Conservation (phyloP, 2,797 vertebrate genomes). For the Sciaenops ocellatus region DNA sequence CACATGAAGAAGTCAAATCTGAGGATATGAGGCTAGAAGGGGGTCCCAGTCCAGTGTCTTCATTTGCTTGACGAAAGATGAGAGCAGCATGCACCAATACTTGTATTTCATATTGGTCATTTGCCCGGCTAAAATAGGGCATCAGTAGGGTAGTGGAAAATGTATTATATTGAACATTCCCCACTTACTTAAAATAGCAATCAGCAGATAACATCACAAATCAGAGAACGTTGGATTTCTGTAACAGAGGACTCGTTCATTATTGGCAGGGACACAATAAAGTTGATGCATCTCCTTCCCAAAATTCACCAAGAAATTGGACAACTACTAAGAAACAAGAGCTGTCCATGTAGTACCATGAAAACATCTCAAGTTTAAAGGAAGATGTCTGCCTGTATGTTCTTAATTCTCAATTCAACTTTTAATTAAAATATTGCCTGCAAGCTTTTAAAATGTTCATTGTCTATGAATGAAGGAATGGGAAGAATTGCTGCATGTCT, state of each 20-base stretch:
- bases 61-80: neutral
- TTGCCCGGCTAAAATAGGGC: neutral
- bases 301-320: neutral
- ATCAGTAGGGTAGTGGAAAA: neutral
- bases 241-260: neutral
- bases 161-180: neutral
- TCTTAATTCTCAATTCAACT: slow-evolving; percentile 4
- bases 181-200: neutral
- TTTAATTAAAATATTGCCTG: neutral
- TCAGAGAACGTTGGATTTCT: neutral
- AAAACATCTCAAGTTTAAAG: neutral
- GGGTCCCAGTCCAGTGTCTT: neutral
- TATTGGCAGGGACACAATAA: neutral
- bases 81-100: neutral
- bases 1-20: slow-evolving; percentile 37
- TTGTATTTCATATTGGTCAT: neutral
- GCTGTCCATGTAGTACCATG: no score
- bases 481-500: slow-evolving; percentile 49
- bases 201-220: neutral
- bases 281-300: neutral
- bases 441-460: neutral
- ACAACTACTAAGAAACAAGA: neutral
- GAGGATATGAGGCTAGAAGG: neutral
- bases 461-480: slow-evolving; percentile 1
- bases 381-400: neutral